Evolutionary conservation across 1,140 invertebrate genomes (phyloP), one percentile per base, ranked within the genome.

Genomic region (Penaeus chinensis): DNA sequence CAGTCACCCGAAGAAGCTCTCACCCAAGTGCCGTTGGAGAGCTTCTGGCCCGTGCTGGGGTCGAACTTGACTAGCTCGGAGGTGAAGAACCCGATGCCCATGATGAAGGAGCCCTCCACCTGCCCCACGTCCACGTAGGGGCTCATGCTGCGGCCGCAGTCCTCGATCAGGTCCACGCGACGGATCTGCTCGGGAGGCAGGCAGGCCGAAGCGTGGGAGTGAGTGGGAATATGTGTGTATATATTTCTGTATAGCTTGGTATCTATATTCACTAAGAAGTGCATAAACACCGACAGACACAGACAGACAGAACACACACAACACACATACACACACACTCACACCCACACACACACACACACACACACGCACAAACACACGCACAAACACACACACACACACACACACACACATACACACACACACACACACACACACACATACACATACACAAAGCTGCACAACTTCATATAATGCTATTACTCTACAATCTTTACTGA

Each of bases 31-130:
- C 90, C 91, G 88, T 77, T 85, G 22, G 83, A 85, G 13, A 93
- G 88, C 20, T 90, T 90, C 60, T 89, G 76, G 27, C 92, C 92
- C 76, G 91, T 91, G 18, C 78, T 83, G 19, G 91, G 85, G 76
- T 93, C 91, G 89, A 91, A 92, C 42, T 90, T 91, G 27, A 92
- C 82, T 87, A 92, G 89, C 88, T 93, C 93, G 10, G 90, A 90
- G 19, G 92, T 87, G 90, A 90, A 93, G 74, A 92, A 91, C 0
- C 93, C 93, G 22, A 92, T 84, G 1, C 92, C 93, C 92, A 93
- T 93, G 13, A 93, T 91, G 90, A 93, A 92, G 16, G 92, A 92
- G 42, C 93, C 93, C 89, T 93, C 93, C 20, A 92, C 91, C 90
- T 93, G 93, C 18, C 93, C 93, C 3, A 93, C 88, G 87, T 93